Evolutionary conservation across 2,113 vertebrate genomes (phyloP).

Genomic region (Motacilla alba): DNA sequence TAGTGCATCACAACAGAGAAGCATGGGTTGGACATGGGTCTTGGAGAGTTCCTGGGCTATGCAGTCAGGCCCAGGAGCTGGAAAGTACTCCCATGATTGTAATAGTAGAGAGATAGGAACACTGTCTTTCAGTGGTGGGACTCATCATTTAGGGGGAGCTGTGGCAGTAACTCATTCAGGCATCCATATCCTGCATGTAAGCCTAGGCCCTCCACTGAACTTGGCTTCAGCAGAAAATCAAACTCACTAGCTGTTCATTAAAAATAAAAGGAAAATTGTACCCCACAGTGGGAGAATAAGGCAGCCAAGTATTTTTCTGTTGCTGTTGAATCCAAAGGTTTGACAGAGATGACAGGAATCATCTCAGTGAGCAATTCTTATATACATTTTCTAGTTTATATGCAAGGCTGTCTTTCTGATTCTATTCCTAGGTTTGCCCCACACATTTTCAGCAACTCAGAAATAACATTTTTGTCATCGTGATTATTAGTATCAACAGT

Average conservation of each 20-base stretch:
- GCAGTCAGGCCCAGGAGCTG: not conserved
- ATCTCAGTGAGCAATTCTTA: not conserved
- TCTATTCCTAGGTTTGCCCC: not conserved
- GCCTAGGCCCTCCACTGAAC: not conserved
- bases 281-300: not conserved
- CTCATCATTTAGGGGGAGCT: not conserved
- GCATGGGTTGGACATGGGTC: not conserved
- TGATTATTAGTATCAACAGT: not conserved
- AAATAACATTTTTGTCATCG: not conserved
- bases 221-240: not conserved
- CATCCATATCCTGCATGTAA: not conserved
- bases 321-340: not conserved
- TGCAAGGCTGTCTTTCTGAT: not conserved
- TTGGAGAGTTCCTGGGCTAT: not conserved
- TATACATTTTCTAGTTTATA: not conserved
- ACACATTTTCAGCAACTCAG: not conserved
- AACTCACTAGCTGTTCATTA: not conserved
- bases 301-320: not conserved
- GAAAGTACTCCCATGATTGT: not conserved
- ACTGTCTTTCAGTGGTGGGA: not conserved
- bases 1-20: too few species aligned
- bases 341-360: not conserved
- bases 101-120: not conserved
- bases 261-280: not conserved
- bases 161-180: not conserved